Evolutionary conservation across 2,888 invertebrate species (phyloP).

Genomic region (Netelia fuscicornis): DNA sequence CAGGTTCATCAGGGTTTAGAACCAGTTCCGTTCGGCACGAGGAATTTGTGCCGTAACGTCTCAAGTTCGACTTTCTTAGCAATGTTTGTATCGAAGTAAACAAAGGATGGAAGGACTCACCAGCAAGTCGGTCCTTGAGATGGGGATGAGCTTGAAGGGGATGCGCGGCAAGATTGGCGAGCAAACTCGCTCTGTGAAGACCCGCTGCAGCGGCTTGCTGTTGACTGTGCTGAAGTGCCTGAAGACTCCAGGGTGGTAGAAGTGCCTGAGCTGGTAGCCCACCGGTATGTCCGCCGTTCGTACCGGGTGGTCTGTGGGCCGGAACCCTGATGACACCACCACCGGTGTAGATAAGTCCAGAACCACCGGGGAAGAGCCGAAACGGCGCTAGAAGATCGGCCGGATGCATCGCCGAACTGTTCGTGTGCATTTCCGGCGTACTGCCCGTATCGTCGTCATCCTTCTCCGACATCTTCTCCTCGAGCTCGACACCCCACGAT

Average conservation of each 20-base stretch:
- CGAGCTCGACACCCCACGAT: slow-evolving; percentile 81
- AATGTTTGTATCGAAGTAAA: slow-evolving; percentile 27
- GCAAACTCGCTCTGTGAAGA: slow-evolving; percentile 81
- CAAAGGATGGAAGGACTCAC: slow-evolving; percentile 70
- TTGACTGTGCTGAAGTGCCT: slow-evolving; percentile 82
- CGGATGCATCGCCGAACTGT: slow-evolving; percentile 74
- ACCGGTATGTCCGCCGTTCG: slow-evolving; percentile 79
- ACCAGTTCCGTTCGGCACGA: no score
- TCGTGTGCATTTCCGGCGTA: slow-evolving; percentile 78
- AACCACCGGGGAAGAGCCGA: slow-evolving; percentile 79
- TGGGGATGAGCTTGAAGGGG: slow-evolving; percentile 83
- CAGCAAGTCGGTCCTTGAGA: slow-evolving; percentile 83
- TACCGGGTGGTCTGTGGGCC: slow-evolving; percentile 90
- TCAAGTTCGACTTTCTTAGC: no score
- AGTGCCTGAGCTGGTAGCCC: slow-evolving; percentile 77
- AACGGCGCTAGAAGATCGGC: slow-evolving; percentile 79
- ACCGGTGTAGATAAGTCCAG: slow-evolving; percentile 84
- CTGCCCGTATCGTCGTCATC: slow-evolving; percentile 82
- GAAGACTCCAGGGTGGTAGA: slow-evolving; percentile 80
- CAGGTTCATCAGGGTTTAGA: no score
- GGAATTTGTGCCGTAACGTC: no score
- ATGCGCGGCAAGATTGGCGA: slow-evolving; percentile 83
- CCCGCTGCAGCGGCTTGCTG: slow-evolving; percentile 82
- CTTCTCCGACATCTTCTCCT: slow-evolving; percentile 81
- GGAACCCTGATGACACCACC: slow-evolving; percentile 93